Percentiles rank a stretch among this genome's conserved stretches.
These are phyloP conservation scores for Poecilus cupreus DNA, from an alignment of 2,888 invertebrate genomes.

Conservation along the genomic window DNA sequence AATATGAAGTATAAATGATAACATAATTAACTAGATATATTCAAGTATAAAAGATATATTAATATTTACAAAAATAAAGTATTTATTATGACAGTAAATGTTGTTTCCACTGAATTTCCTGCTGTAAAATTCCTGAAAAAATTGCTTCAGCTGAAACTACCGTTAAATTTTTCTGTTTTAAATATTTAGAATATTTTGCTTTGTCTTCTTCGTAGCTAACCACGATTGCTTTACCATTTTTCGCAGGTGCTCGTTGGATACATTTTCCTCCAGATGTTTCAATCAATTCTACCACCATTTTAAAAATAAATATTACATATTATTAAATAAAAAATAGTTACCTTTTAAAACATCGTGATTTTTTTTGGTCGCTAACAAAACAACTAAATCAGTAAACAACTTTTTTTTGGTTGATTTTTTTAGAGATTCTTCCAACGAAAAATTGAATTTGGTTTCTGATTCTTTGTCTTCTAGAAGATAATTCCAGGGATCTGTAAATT, in stretches of 20 bases:
- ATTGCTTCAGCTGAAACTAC: slow-evolving; percentile 70
- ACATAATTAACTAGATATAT: too few relatives aligned
- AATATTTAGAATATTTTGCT: slow-evolving; percentile 67
- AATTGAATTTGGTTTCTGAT: slow-evolving; percentile 75
- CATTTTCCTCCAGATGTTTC: slow-evolving; percentile 70
- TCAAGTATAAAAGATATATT: slow-evolving; percentile 42
- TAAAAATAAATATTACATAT: too few relatives aligned
- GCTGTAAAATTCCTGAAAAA: slow-evolving; percentile 70
- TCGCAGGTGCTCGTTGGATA: slow-evolving; percentile 66
- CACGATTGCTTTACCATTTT: slow-evolving; percentile 65
- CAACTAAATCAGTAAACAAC: slow-evolving; percentile 66
- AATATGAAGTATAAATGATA: too few relatives aligned
- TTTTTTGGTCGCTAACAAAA: slow-evolving; percentile 66
- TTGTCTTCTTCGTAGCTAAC: slow-evolving; percentile 67
- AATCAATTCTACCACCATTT: slow-evolving; percentile 71
- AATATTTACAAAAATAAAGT: slow-evolving; percentile 49
- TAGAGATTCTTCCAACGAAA: slow-evolving; percentile 70
- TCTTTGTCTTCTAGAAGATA: slow-evolving; percentile 74
- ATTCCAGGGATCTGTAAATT: slow-evolving; percentile 76
- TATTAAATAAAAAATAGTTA: too few relatives aligned
- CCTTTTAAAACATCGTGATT: slow-evolving; percentile 69
- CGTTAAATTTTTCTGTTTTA: slow-evolving; percentile 67
- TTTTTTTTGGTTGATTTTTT: slow-evolving; percentile 65
- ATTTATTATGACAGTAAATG: slow-evolving; percentile 61
- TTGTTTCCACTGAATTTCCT: slow-evolving; percentile 67